Base-by-base conservation (phyloP, 2,888 invertebrate species). In the Linnaemya vulpina region DNA sequence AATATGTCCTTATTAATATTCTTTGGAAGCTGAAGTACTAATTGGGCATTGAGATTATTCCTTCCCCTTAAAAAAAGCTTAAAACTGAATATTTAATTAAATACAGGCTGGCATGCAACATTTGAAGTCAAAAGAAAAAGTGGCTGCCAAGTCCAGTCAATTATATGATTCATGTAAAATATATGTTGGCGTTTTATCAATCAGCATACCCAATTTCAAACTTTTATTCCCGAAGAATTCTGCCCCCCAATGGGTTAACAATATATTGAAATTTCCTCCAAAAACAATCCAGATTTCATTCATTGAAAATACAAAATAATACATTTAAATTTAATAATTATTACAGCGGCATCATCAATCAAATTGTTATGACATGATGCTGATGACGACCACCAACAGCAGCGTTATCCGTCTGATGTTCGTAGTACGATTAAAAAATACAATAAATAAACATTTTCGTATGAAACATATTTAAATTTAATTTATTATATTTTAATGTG, bases 291-390 rank as follows among this genome's bases (percentile, higher is more conserved):
- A 40, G 46, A 46, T 63, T 71, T 71, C 38, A 62, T 75, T 68
- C 30, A 51, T 15, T 15, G 20, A 25, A 40, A 77, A 71, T 55
- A 70, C 38, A 70, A 46, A 65, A 67, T 53, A 70, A 75, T 70
- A 53, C 17, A 73, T 67, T 5, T 62, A 71, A 76, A 20, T 49
- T 65, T 38, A 70, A 67, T 53, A 70, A 78, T 70, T 58, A 60
- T 78, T 63, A 43, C 62, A 70, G 38, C n/a, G 68, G 58, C 51
- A 49, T 78, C 85, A 85, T 85, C 65, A 82, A 85, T 85, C 85
- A 85, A 74, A 58, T 67, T 85, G 70, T 82, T 85, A 53, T 82
- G 85, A 85, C 85, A 85, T 74, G 68, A 40, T 63, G 62, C 55
- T 63, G 84, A 75, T 78, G 78, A 65, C 70, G 78, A 55, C 76